Conservation (phyloP, 2,113 vertebrate genomes). For the Zootoca vivipara region DNA sequence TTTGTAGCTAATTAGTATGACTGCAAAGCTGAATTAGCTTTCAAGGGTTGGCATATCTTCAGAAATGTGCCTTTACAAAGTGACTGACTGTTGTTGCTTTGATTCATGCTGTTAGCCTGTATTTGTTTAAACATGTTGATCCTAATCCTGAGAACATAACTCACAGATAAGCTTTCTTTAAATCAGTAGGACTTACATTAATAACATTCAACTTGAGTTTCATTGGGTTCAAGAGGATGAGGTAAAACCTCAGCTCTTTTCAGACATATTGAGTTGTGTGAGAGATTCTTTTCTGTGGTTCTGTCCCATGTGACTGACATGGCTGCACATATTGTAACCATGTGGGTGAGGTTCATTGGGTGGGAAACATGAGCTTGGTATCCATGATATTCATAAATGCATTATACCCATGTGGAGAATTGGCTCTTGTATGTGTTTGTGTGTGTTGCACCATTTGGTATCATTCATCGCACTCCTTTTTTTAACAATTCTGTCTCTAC, state of each 20-base stretch:
- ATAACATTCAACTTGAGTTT: background rate
- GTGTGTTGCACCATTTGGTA: background rate
- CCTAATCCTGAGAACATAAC: background rate
- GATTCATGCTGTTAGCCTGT: background rate
- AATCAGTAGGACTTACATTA: background rate
- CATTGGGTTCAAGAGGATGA: background rate
- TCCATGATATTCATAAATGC: background rate
- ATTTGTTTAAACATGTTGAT: background rate
- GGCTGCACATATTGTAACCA: background rate
- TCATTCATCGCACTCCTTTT: background rate
- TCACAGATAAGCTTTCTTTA: background rate
- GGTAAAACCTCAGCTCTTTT: background rate
- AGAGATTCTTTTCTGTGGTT: background rate
- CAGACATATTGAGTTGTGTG: background rate
- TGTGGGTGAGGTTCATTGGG: background rate
- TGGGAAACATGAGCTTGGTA: background rate
- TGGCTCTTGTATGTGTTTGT: background rate
- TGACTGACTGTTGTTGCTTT: background rate
- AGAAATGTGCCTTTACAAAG: slow-evolving; percentile 24
- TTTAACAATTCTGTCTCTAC: slow-evolving; percentile 2
- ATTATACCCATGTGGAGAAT: background rate
- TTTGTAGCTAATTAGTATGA: slow-evolving; percentile 41
- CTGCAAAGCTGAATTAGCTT: slow-evolving; percentile 18
- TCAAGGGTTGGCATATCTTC: slow-evolving; percentile 34
- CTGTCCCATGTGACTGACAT: background rate